phyloP scores from a whole-genome alignment of 2,888 invertebrate genomes.

The Lepidocyrtoides sp. region DNA sequence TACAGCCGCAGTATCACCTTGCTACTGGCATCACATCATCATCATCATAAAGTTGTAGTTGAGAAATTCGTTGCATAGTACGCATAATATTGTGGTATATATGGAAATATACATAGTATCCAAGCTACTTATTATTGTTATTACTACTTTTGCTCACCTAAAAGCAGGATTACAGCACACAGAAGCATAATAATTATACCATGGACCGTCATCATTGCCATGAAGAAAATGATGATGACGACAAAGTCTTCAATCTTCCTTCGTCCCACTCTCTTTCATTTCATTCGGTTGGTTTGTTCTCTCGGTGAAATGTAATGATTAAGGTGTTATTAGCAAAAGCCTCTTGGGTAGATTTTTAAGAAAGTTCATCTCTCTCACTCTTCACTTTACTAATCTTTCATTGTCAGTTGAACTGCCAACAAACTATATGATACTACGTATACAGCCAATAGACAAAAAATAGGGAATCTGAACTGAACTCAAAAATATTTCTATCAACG shows the following conservation, averaged over 20 bases:
- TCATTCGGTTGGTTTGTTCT: background rate
- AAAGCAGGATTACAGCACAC: background rate
- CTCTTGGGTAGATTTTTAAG: constrained; percentile 73
- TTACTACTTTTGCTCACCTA: constrained; percentile 4
- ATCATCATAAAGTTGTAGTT: constrained; percentile 10
- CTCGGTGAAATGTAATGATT: constrained; percentile 79
- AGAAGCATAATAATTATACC: constrained; percentile 34
- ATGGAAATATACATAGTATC: background rate
- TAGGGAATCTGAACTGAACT: background rate
- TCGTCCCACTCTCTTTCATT: constrained; percentile 47
- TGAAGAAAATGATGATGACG: constrained; percentile 49
- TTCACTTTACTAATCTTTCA: constrained; percentile 12
- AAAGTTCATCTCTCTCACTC: constrained; percentile 16
- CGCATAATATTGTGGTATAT: background rate
- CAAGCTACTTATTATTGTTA: background rate
- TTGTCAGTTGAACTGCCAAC: background rate
- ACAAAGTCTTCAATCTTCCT: constrained; percentile 75
- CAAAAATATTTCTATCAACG: background rate
- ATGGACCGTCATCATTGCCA: constrained; percentile 1
- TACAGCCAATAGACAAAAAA: background rate
- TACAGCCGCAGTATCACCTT: constrained; percentile 6
- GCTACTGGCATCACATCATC: background rate
- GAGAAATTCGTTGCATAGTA: background rate
- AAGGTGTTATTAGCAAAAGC: constrained; percentile 83
- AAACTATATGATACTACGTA: background rate